phyloP scores from a whole-genome alignment of 2,888 invertebrate genomes.

The Drosophila parthenogenetica region DNA sequence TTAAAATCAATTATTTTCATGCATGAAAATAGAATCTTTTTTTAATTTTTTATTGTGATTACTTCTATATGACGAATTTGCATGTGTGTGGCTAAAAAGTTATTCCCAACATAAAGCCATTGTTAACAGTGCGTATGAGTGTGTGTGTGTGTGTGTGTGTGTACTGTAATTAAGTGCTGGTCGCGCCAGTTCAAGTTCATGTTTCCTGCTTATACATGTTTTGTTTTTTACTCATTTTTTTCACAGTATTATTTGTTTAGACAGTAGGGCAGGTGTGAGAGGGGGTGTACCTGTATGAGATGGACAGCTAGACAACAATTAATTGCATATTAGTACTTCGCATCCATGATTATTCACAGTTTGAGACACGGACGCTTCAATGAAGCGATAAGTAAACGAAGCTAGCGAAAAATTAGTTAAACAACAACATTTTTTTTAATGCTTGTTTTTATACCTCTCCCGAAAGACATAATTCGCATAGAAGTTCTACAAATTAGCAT shows the following conservation, averaged over 20 bases:
- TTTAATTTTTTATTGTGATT: not conserved
- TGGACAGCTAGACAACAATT: conserved; percentile 54
- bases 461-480: conserved; percentile 35
- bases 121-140: conserved; percentile 36
- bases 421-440: conserved; percentile 14
- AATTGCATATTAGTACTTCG: conserved; percentile 63
- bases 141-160: conserved; percentile 1
- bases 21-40: conserved; percentile 9
- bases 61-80: not conserved
- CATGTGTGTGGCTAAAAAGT: conserved; percentile 2
- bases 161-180: conserved; percentile 46
- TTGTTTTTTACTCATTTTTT: conserved; percentile 1
- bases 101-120: conserved; percentile 54
- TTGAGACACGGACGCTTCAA: conserved; percentile 34
- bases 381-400: conserved; percentile 47
- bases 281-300: not conserved
- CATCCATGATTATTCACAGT: conserved; percentile 38
- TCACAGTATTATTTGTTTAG: not conserved
- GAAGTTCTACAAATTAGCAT: conserved; percentile 46
- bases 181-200: conserved; percentile 53
- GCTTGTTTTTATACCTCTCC: conserved; percentile 10
- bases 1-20: conserved; percentile 35
- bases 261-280: not conserved
- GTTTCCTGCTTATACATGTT: conserved; percentile 49
- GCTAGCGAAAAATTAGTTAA: conserved; percentile 37